phyloP scores from a whole-genome alignment of 2,797 vertebrate genomes.

The Apodemus agrarius region DNA sequence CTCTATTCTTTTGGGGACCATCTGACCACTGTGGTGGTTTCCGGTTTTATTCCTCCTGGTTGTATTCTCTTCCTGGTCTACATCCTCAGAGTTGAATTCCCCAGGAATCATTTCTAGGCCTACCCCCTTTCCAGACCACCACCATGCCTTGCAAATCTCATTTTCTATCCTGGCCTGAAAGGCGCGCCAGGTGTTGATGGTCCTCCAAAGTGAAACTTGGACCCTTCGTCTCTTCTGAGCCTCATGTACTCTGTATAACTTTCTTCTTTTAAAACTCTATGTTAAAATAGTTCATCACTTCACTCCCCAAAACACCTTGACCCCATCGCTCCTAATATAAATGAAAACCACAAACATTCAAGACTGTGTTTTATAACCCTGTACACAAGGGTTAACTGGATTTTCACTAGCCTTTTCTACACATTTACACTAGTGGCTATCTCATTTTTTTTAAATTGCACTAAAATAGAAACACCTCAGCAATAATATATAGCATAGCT shows the following conservation, averaged over 20 bases:
- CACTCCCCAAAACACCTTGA: background rate
- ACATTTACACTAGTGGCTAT: background rate
- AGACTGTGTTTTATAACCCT: background rate
- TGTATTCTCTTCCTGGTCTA: slow-evolving; percentile 34
- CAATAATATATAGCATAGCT: background rate
- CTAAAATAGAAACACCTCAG: slow-evolving; percentile 10
- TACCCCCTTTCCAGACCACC: background rate
- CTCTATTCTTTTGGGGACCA: background rate
- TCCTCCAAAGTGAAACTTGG: background rate
- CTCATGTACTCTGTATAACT: background rate
- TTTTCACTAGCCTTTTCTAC: slow-evolving; percentile 24
- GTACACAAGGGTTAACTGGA: background rate
- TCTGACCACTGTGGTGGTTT: background rate
- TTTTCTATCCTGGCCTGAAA: background rate
- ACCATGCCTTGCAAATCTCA: background rate
- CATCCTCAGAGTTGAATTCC: background rate
- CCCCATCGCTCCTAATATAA: background rate
- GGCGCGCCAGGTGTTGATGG: background rate
- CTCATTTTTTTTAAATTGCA: background rate
- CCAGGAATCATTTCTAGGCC: background rate
- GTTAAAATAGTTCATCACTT: slow-evolving; percentile 9
- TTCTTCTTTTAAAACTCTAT: slow-evolving; percentile 1
- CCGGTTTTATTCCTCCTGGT: background rate
- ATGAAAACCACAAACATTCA: background rate
- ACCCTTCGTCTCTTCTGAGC: background rate